Conservation (phyloP, 64 coral and sea anemone genomes). For the Pocillopora verrucosa region DNA sequence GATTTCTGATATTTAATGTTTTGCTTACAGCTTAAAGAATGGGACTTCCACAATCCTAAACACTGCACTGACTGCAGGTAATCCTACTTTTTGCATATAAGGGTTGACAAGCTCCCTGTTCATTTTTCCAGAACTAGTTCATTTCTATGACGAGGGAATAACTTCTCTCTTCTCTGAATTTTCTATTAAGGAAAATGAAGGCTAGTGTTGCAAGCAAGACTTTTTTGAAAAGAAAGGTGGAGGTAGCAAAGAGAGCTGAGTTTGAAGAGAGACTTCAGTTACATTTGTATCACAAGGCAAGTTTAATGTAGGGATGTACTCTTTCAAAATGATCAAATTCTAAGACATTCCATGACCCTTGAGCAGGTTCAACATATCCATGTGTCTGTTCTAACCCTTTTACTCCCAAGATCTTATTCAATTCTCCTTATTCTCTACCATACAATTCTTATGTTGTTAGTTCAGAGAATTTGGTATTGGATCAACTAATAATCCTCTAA, state of each 20-base stretch:
- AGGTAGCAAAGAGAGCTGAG: conserved; percentile 27
- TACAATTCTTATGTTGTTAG: too few species aligned
- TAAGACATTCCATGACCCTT: too few species aligned
- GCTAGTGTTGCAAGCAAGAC: conserved; percentile 30
- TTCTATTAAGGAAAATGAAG: conserved; percentile 42
- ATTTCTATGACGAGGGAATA: background rate
- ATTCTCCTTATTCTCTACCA: too few species aligned
- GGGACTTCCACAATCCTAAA: conserved; percentile 16
- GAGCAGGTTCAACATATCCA: too few species aligned
- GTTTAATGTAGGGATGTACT: background rate
- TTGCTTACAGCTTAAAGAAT: conserved; percentile 27
- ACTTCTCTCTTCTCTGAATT: background rate
- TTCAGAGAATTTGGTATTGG: too few species aligned
- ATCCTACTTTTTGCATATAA: too few species aligned
- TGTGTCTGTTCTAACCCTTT: too few species aligned
- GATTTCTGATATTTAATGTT: background rate
- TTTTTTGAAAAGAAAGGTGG: conserved; percentile 64
- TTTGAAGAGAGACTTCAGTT: conserved; percentile 58
- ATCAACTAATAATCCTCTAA: too few species aligned
- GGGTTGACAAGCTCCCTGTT: too few species aligned
- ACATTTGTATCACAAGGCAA: conserved; percentile 68
- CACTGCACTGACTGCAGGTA: conserved; percentile 44
- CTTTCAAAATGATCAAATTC: background rate
- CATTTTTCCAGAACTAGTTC: background rate
- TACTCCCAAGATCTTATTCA: background rate